phyloP scores from a whole-genome alignment of 2,888 invertebrate species.

The Punctoribates punctum region DNA sequence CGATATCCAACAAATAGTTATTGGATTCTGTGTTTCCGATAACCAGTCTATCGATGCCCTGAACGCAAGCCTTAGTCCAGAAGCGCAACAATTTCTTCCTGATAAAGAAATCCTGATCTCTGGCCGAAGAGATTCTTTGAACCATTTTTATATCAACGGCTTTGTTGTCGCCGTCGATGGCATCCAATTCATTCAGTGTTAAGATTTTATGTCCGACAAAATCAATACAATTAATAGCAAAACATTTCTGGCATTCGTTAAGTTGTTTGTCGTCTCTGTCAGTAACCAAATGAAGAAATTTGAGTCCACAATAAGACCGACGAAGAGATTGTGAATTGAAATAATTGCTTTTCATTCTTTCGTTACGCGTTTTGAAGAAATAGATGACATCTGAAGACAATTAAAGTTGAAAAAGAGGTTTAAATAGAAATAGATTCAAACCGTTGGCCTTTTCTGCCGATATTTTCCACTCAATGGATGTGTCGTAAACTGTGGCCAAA shows the following conservation, averaged over 20 bases:
- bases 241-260: background rate
- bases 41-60: background rate
- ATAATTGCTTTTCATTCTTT: background rate
- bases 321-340: background rate
- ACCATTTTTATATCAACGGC: background rate
- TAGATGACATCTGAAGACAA: slow-evolving; percentile 16
- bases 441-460: background rate
- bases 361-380: background rate
- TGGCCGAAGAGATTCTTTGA: background rate
- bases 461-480: background rate
- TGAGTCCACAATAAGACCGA: background rate
- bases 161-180: background rate
- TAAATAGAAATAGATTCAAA: background rate
- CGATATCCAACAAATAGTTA: slow-evolving; percentile 4
- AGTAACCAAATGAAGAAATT: background rate
- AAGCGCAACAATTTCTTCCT: background rate
- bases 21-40: background rate
- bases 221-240: slow-evolving; percentile 13
- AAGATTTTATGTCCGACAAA: slow-evolving; percentile 12
- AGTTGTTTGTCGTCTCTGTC: background rate
- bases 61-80: background rate
- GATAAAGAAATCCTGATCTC: background rate
- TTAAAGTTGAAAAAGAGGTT: background rate
- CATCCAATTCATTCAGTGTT: background rate
- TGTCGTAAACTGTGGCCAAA: background rate